A percentile compares a stretch with the other conserved stretches of the same genome.
phyloP scores from a whole-genome alignment of 2,888 invertebrate genomes.

The Dyspetes luteomarginatus region DNA sequence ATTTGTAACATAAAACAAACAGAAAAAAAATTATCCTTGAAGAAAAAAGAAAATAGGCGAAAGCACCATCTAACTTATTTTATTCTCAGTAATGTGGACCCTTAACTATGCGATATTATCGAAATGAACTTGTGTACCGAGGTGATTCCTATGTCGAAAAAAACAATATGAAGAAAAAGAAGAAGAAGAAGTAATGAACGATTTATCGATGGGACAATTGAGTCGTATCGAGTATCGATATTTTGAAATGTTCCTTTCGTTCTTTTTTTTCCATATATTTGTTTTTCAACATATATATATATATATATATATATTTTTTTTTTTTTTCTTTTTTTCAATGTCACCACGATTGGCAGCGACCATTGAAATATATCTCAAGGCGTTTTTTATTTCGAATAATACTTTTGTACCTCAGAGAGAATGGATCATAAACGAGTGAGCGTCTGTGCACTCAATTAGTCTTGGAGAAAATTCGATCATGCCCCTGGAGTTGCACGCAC shows the following conservation, averaged over 20 bases:
- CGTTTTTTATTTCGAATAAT: constrained; percentile 61
- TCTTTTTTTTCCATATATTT: no score
- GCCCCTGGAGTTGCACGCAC: constrained; percentile 3
- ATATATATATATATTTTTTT: not conserved
- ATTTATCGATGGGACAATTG: constrained; percentile 42
- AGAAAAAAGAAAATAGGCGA: constrained; percentile 67
- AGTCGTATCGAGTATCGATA: no score
- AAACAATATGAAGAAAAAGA: constrained; percentile 64
- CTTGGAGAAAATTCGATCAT: not conserved
- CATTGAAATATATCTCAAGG: constrained; percentile 45
- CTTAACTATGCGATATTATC: constrained; percentile 73
- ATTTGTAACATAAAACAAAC: constrained; percentile 77
- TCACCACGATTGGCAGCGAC: not conserved
- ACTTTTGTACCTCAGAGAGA: constrained; percentile 64
- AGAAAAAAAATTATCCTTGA: not conserved
- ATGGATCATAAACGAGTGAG: constrained; percentile 35
- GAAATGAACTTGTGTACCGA: constrained; percentile 71
- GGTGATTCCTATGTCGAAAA: constrained; percentile 72
- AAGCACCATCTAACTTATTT: constrained; percentile 80
- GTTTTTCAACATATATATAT: not conserved
- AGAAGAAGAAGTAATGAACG: constrained; percentile 63
- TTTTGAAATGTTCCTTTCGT: no score
- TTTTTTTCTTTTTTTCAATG: not conserved
- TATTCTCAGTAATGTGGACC: constrained; percentile 78
- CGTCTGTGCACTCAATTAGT: not conserved